A percentile compares a stretch with the other conserved stretches of the same genome.
Evolutionary conservation across 2,888 invertebrate genomes (phyloP).

Genomic region (Mamestra brassicae): DNA sequence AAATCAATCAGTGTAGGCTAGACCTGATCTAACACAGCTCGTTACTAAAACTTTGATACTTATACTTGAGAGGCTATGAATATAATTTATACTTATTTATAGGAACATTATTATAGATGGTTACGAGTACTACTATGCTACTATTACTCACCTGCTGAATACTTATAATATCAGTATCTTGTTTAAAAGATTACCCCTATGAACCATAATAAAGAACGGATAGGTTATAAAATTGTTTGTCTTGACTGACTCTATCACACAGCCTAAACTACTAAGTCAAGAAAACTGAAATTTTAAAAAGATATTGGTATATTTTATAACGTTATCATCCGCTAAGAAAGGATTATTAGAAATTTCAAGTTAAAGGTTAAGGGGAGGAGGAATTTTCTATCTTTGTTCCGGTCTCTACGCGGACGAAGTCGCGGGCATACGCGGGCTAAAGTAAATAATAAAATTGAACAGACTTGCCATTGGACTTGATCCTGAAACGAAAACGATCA

Average conservation of each 20-base stretch:
- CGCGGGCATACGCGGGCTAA: too few relatives aligned
- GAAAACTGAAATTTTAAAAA: too few relatives aligned
- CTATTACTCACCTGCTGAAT: background rate
- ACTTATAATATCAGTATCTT: background rate
- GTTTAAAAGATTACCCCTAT: background rate
- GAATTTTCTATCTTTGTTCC: too few relatives aligned
- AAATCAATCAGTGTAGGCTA: background rate
- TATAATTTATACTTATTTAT: background rate
- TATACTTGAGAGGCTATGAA: background rate
- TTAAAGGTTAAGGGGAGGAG: too few relatives aligned
- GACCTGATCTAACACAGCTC: background rate
- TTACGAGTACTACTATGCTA: background rate
- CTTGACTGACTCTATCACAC: too few relatives aligned
- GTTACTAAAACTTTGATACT: background rate
- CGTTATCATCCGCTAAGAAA: too few relatives aligned
- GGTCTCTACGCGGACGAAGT: too few relatives aligned
- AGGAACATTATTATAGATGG: background rate
- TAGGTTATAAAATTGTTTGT: background rate
- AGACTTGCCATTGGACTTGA: background rate
- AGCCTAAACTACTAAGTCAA: too few relatives aligned
- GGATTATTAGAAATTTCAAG: too few relatives aligned
- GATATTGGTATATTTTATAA: too few relatives aligned
- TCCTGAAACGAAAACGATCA: too few relatives aligned
- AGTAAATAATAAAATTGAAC: too few relatives aligned
- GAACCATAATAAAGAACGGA: background rate